Base-by-base conservation (phyloP, 2,797 vertebrate species). In the Oreonectes daqikongensis region DNA sequence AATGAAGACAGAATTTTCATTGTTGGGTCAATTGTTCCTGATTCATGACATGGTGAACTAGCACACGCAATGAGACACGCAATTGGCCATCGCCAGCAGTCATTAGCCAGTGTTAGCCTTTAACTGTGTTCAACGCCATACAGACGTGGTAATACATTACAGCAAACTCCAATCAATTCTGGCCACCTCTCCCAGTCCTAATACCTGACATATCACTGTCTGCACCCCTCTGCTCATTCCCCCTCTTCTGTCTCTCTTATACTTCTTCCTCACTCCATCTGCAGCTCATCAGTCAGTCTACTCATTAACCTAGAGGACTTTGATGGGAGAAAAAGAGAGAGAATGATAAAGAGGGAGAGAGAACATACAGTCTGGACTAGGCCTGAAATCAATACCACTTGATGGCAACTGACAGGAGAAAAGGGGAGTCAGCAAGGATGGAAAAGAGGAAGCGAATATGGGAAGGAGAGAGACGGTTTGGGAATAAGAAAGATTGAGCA, bases 281-380 rank as follows among this genome's bases (percentile, higher is more conserved):
- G 65, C 82, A 77, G 84, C 84, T 83, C 81, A 79, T 83, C 82
- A 83, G 79, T 83, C 83, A 82, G 74, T 76, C 67, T 82, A 76
- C 88, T 87, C 86, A 88, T 90, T 90, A 89, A 87, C 88, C 86
- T 79, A 61, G 80, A 80, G 69, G 67, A 81, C 82, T 48, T 52
- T 83, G 86, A 89, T 88, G 84, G 86, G 81, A 85, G 81, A 75
- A 83, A 86, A 61, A 78, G 69, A 69, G 74, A 61, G 52, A n/a
- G 57, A 5, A 32, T 28, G 30, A 61, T 59, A 69, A 63, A 57
- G 65, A 35, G 60, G 32, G 52, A 69, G 57, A 53, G 59, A 63
- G 46, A 22, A 14, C 6, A 0, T 15, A 18, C 26, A 32, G 77
- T 52, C 66, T 64, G 69, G 38, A 59, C 74, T 68, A 79, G 66